Percentiles rank a stretch among this genome's conserved stretches.
These are phyloP conservation scores for Drosophila picticornis DNA, from an alignment of 2,888 invertebrate species.

Conservation along the genomic window DNA sequence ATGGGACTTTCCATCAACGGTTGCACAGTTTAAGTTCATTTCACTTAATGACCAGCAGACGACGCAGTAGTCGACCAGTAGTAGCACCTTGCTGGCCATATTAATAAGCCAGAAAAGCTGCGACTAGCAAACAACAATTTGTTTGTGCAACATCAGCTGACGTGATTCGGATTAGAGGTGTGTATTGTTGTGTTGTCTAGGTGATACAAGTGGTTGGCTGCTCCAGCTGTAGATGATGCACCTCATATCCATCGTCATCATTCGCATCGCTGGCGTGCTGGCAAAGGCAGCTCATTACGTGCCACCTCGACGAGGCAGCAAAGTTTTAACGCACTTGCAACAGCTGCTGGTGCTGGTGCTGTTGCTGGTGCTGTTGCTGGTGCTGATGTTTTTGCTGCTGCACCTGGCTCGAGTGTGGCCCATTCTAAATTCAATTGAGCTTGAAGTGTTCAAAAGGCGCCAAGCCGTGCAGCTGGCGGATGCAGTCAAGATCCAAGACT, in stretches of 20 bases:
- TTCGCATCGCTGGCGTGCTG: conserved; percentile 30
- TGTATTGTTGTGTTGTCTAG: conserved; percentile 50
- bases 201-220: background rate
- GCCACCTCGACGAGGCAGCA: conserved; percentile 26
- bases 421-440: conserved; percentile 76
- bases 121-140: conserved; percentile 33
- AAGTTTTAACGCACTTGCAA: conserved; percentile 58
- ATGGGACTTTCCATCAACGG: conserved; percentile 16
- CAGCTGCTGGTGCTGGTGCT: conserved; percentile 29
- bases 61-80: background rate
- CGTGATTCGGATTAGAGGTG: conserved; percentile 30
- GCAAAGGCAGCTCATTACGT: conserved; percentile 58
- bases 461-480: conserved; percentile 46
- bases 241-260: conserved; percentile 4
- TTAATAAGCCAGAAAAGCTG: conserved; percentile 32
- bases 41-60: conserved; percentile 43
- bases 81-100: conserved; percentile 3
- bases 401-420: conserved; percentile 53
- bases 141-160: conserved; percentile 45
- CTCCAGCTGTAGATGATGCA: background rate
- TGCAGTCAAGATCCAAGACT: conserved; percentile 31
- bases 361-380: no score
- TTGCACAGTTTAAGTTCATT: conserved; percentile 43
- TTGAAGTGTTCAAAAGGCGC: conserved; percentile 72
- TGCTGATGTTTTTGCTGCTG: conserved; percentile 10